Percentiles rank a stretch among this genome's conserved stretches.
Conservation (phyloP, 30 jellyfish, hydroid and myxozoan species). For the Turritopsis rubra region DNA sequence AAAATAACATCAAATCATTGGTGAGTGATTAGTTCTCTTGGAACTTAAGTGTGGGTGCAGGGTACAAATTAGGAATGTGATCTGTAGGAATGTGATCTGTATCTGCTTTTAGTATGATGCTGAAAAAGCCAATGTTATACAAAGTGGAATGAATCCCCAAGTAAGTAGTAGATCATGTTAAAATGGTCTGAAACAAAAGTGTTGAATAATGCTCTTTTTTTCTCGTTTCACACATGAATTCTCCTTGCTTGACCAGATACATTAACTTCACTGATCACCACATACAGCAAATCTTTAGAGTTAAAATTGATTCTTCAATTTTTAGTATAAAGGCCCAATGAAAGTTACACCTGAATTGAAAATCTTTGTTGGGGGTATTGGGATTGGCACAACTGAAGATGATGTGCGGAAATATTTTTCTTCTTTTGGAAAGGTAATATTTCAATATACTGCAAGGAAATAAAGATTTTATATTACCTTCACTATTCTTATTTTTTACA, state of each 20-base stretch:
- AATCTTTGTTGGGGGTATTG: conserved; percentile 44
- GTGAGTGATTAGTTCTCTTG: background rate
- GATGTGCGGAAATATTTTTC: conserved; percentile 33
- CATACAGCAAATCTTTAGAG: background rate
- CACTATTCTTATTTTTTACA: too few species aligned
- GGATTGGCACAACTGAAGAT: conserved; percentile 45
- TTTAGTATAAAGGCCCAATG: conserved; percentile 45
- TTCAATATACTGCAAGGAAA: too few species aligned
- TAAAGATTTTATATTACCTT: too few species aligned
- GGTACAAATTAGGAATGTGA: background rate
- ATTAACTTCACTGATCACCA: background rate
- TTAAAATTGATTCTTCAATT: background rate
- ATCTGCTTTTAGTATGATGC: conserved; percentile 30
- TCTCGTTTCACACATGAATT: too few species aligned
- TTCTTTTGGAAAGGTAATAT: conserved; percentile 36
- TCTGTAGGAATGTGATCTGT: background rate
- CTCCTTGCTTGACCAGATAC: background rate
- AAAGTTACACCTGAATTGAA: conserved; percentile 28
- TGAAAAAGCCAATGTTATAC: conserved; percentile 23
- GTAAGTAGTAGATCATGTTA: background rate
- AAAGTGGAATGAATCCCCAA: background rate
- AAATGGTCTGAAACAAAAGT: too few species aligned
- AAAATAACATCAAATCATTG: conserved; percentile 1
- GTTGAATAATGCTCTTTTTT: too few species aligned
- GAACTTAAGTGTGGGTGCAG: background rate